These are phyloP conservation scores for Anagyrus pseudococci DNA, from an alignment of 2,888 invertebrate genomes.

Conservation along the genomic window DNA sequence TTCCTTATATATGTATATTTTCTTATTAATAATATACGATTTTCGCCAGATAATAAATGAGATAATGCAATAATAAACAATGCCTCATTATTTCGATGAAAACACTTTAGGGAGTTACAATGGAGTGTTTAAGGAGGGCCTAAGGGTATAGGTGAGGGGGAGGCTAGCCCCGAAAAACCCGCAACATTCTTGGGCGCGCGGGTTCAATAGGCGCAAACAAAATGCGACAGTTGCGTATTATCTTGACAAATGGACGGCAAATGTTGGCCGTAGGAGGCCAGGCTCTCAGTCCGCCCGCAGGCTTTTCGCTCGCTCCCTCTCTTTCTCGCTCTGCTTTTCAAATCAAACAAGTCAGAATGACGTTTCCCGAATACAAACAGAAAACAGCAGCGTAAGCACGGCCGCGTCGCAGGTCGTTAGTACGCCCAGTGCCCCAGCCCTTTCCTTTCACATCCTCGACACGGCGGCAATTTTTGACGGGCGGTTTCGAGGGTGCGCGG, in stretches of 20 bases:
- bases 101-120: no score
- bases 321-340: neutral
- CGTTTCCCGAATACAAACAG: slow-evolving; percentile 4
- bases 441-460: slow-evolving; percentile 14
- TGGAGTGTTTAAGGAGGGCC: no score
- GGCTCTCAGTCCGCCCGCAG: neutral
- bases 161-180: no score
- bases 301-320: neutral
- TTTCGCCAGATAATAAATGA: no score
- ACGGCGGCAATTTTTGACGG: slow-evolving; percentile 13
- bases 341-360: slow-evolving; percentile 26
- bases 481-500: no score
- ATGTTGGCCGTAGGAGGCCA: neutral
- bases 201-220: slow-evolving; percentile 10
- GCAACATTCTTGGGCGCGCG: slow-evolving; percentile 4
- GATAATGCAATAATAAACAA: no score
- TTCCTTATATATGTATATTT: no score
- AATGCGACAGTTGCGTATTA: slow-evolving; percentile 29
- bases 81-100: no score
- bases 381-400: neutral
- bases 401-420: neutral
- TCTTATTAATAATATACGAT: no score
- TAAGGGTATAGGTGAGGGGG: no score
- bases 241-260: slow-evolving; percentile 26
- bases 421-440: slow-evolving; percentile 3